A percentile compares a stretch with the other conserved stretches of the same genome.
Evolutionary conservation across 2,797 vertebrate species (phyloP).

Genomic region (Aselliscus stoliczkanus): DNA sequence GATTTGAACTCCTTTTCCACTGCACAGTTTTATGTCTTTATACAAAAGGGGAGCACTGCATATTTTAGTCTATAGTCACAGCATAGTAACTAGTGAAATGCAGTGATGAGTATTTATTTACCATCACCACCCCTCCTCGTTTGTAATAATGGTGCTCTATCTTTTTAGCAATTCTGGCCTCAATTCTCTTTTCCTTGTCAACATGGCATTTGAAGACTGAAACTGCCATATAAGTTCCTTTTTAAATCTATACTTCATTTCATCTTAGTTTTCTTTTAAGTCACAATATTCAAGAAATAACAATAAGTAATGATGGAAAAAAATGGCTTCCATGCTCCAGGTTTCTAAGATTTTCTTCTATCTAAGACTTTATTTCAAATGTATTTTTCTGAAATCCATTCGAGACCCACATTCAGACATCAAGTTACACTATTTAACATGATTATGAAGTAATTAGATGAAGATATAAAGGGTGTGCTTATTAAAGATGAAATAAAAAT

Average conservation of each 20-base stretch:
- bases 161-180: not conserved
- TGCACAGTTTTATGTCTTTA: not conserved
- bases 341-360: not conserved
- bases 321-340: not conserved
- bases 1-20: not conserved
- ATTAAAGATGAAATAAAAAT: not conserved
- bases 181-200: not conserved
- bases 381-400: not conserved
- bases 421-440: not conserved
- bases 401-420: not conserved
- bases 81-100: not conserved
- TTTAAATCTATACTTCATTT: not conserved
- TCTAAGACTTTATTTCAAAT: not conserved
- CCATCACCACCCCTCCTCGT: accelerated
- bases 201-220: not conserved
- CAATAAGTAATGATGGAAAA: not conserved
- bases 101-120: not conserved
- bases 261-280: not conserved
- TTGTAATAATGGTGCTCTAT: not conserved
- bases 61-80: not conserved
- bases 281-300: not conserved
- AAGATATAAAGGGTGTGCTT: not conserved
- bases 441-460: not conserved
- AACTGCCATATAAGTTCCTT: not conserved
- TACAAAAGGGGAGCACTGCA: not conserved